phyloP scores from a whole-genome alignment of 2,888 invertebrate genomes.

The Noctua janthina region DNA sequence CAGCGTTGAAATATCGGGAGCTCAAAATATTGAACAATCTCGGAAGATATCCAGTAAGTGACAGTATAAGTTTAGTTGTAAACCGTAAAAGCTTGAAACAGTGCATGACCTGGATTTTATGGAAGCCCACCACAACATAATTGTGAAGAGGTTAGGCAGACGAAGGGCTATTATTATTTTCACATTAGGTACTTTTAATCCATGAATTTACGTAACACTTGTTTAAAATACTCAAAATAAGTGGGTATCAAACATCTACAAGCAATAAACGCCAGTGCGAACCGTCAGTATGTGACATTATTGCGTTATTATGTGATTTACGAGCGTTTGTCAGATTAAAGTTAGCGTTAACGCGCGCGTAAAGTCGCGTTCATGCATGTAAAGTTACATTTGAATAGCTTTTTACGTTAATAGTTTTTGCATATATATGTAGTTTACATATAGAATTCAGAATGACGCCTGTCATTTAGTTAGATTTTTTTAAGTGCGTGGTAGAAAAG shows the following conservation, averaged over 20 bases:
- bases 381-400: constrained; percentile 42
- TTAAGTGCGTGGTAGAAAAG: background rate
- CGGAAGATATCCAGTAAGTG: too few species aligned
- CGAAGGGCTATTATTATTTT: background rate
- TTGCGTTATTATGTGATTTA: constrained; percentile 70
- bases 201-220: constrained; percentile 4
- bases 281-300: constrained; percentile 63
- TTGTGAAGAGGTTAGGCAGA: background rate
- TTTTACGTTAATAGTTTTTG: constrained; percentile 40
- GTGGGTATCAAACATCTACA: constrained; percentile 50
- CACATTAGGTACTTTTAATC: constrained; percentile 4
- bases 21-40: too few species aligned
- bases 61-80: too few species aligned
- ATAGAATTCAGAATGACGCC: background rate
- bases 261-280: constrained; percentile 63
- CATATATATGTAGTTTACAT: background rate
- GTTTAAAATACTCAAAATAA: constrained; percentile 49
- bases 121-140: background rate
- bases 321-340: constrained; percentile 67
- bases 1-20: too few species aligned
- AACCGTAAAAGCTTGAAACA: too few species aligned
- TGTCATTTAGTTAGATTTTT: background rate
- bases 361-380: constrained; percentile 57
- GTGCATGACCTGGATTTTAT: background rate
- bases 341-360: constrained; percentile 63